Percentiles rank a stretch among this genome's conserved stretches.
Conservation (phyloP, 2,888 invertebrate genomes). For the Brassicogethes aeneus region DNA sequence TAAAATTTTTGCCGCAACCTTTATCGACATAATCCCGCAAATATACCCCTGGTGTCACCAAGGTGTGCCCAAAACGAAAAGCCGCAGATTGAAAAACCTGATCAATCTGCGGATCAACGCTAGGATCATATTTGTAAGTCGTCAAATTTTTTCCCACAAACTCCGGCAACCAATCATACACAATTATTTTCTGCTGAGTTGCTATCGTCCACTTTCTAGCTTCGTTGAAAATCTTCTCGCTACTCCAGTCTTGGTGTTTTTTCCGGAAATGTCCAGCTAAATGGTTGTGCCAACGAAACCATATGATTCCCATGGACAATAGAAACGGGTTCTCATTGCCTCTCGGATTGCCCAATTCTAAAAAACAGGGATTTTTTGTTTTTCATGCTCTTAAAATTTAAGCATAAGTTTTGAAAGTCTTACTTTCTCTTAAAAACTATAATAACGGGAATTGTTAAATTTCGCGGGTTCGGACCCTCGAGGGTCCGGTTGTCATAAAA, state of each 20-base stretch:
- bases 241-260: conserved; percentile 36
- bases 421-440: no score
- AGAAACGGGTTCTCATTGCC: conserved; percentile 49
- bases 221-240: conserved; percentile 46
- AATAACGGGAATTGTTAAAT: no score
- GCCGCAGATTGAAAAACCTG: conserved; percentile 54
- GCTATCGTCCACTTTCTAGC: conserved; percentile 50
- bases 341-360: conserved; percentile 46
- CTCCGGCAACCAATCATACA: conserved; percentile 44
- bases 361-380: conserved; percentile 12
- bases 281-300: conserved; percentile 49
- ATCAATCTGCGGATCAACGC: conserved; percentile 49
- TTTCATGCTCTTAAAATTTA: no score
- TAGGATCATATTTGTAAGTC: conserved; percentile 42
- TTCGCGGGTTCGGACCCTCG: no score
- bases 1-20: conserved; percentile 28
- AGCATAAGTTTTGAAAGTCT: no score
- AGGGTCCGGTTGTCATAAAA: no score
- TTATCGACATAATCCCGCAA: conserved; percentile 39
- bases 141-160: conserved; percentile 30
- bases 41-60: conserved; percentile 49
- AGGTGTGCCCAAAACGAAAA: conserved; percentile 51
- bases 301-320: conserved; percentile 45
- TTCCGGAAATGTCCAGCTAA: conserved; percentile 37
- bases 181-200: conserved; percentile 44